Conservation (phyloP, 2,797 vertebrate species). For the Arctocebus calabarensis region DNA sequence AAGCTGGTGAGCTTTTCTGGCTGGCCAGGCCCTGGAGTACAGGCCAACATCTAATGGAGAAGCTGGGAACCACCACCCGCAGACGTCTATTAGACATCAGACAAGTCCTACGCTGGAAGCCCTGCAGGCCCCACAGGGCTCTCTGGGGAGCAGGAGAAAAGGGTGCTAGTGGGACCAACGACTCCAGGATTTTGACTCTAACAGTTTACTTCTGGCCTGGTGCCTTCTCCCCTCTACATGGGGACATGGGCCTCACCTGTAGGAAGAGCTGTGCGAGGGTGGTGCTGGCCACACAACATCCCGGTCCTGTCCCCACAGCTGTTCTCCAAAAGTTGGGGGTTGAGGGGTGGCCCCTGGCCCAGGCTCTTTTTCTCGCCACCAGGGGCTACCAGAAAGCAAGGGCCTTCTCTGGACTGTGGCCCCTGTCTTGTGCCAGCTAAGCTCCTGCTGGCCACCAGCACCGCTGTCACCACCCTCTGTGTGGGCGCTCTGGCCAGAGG, state of each 20-base stretch:
- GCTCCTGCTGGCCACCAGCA: slow-evolving; percentile 48
- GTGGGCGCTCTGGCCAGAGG: slow-evolving; percentile 43
- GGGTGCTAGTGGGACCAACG: fast-evolving
- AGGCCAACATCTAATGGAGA: not conserved
- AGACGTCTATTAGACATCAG: not conserved
- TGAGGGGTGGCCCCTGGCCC: not conserved
- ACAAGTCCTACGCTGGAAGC: not conserved
- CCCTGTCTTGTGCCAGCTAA: not conserved
- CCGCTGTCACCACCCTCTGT: not conserved
- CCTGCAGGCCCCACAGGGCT: not conserved
- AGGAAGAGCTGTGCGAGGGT: slow-evolving; percentile 52
- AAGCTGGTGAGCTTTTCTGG: not conserved
- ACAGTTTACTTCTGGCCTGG: not conserved
- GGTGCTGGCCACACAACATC: not conserved
- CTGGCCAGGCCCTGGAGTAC: not conserved
- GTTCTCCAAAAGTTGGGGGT: not conserved
- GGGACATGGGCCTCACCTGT: slow-evolving; percentile 81
- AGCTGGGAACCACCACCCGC: not conserved
- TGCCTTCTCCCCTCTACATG: fast-evolving
- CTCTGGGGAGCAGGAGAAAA: not conserved
- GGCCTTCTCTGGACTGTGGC: not conserved
- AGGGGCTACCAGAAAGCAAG: slow-evolving; percentile 21
- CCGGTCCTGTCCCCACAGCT: not conserved
- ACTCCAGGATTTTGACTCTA: not conserved
- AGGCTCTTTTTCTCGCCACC: not conserved